Conservation (phyloP, 2,797 vertebrate genomes). For the Salarias fasciatus region DNA sequence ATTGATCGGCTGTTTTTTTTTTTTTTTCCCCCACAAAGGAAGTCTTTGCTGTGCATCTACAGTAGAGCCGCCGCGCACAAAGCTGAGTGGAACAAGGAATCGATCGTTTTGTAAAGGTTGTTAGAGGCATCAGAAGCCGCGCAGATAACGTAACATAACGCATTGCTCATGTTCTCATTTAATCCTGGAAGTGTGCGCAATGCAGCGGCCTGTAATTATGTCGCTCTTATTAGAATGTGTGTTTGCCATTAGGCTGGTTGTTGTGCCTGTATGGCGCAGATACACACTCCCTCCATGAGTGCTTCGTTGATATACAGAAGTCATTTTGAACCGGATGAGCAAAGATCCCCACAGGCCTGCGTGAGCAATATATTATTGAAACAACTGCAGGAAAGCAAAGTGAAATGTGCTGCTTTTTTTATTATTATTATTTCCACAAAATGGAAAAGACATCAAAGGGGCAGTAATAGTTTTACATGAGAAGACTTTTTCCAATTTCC, state of each 20-base stretch:
- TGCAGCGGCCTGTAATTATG: constrained; percentile 22
- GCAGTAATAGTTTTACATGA: neutral
- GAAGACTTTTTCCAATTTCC: neutral
- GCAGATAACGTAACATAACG: constrained; percentile 30
- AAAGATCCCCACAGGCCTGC: constrained; percentile 34
- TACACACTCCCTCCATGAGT: constrained; percentile 5
- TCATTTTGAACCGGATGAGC: constrained; percentile 51
- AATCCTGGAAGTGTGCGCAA: constrained; percentile 6
- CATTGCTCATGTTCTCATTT: constrained; percentile 10
- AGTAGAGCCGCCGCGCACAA: constrained; percentile 46
- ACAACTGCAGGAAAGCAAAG: constrained; percentile 24
- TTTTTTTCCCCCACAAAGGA: constrained; percentile 54
- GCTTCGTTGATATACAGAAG: constrained; percentile 37
- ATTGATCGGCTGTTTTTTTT: constrained; percentile 53
- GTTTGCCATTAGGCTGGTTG: constrained; percentile 9
- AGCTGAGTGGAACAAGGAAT: constrained; percentile 54
- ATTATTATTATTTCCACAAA: constrained; percentile 1
- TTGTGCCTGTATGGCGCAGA: constrained; percentile 17
- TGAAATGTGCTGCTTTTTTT: constrained; percentile 11
- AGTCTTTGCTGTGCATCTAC: constrained; percentile 37
- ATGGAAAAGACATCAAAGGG: constrained; percentile 16
- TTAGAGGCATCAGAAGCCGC: constrained; percentile 47
- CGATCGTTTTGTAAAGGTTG: constrained; percentile 59
- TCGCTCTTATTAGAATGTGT: constrained; percentile 18
- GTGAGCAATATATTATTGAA: constrained; percentile 41